Base-by-base conservation (phyloP, 1,140 invertebrate genomes). In the Diabrotica virgifera region DNA sequence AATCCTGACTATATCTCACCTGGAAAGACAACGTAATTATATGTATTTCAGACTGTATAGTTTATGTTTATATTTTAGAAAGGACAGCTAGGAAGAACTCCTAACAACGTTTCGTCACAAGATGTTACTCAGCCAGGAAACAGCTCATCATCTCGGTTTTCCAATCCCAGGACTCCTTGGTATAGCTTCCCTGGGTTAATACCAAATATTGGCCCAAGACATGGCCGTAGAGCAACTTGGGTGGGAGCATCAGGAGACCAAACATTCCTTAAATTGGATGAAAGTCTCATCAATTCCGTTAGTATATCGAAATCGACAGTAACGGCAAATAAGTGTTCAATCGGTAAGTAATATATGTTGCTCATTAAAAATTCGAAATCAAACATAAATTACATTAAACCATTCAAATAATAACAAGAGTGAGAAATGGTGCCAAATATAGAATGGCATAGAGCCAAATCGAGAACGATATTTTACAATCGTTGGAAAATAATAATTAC, bases 201-300 rank as follows among this genome's bases (percentile, higher is more conserved):
- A 8, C 88, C 92, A 9, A 87, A 92, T 52, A 83, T 94, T 53
- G 92, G 92, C 0, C 86, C 90, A 0, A 83, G 85, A 53, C 86
- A 87, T 82, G 90, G 88, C 6, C 87, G 93, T 70, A 87, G 92
- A 75, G 96, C 95, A 0, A 95, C 92, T 4, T 97, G 94, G 94
- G 86, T 98, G 36, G 90, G 91, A 3, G 96, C 96, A 13, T 94
- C 93, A 37, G 95, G 93, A 0, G 96, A 98, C 82, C 92, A 96
- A 78, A 98, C 96, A 4, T 97, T 94, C 73, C 83, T 99, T 12
- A 95, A 96, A 79, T 87, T 96, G 52, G 96, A 98, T 74, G 95
- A 97, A 79, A 89, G 88, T 40, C 81, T 96, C 7, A 95, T 99
- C 55, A 97, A 95, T 79, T 90, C 91, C 3, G 87, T 93, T 61